phyloP scores from a whole-genome alignment of 2,797 vertebrate genomes.

The Avahi laniger region DNA sequence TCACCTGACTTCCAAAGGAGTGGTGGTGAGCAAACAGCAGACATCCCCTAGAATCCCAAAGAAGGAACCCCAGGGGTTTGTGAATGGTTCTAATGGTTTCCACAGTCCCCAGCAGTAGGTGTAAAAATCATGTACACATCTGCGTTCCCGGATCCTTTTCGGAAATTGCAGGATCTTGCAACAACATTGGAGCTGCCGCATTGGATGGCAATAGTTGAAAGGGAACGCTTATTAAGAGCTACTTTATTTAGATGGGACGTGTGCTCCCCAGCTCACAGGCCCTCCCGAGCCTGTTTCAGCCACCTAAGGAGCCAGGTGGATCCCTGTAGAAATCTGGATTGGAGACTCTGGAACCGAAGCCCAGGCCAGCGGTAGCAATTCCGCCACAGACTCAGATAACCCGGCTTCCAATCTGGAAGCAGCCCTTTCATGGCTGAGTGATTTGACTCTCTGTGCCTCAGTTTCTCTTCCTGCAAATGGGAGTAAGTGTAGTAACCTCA shows the following conservation, averaged over 20 bases:
- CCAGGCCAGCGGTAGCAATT: not conserved
- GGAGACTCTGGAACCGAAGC: not conserved
- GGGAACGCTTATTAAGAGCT: rapidly evolving
- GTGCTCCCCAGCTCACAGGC: no score
- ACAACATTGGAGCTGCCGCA: rapidly evolving
- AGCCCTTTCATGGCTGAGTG: rapidly evolving
- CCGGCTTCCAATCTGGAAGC: not conserved
- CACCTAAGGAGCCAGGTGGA: not conserved
- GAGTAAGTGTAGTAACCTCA: not conserved
- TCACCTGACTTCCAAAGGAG: not conserved
- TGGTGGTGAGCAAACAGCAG: rapidly evolving
- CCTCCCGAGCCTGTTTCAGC: not conserved
- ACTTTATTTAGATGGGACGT: rapidly evolving
- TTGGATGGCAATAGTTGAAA: rapidly evolving
- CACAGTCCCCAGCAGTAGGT: not conserved
- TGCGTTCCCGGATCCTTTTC: not conserved
- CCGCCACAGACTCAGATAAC: not conserved
- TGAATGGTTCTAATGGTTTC: not conserved
- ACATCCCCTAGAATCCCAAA: not conserved
- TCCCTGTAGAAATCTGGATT: not conserved
- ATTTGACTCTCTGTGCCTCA: not conserved
- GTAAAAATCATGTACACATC: not conserved
- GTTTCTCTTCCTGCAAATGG: not conserved
- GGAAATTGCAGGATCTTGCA: not conserved
- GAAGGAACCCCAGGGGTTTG: not conserved